Base-by-base conservation (phyloP, 1,140 invertebrate species). In the Drosophila chauvacae region DNA sequence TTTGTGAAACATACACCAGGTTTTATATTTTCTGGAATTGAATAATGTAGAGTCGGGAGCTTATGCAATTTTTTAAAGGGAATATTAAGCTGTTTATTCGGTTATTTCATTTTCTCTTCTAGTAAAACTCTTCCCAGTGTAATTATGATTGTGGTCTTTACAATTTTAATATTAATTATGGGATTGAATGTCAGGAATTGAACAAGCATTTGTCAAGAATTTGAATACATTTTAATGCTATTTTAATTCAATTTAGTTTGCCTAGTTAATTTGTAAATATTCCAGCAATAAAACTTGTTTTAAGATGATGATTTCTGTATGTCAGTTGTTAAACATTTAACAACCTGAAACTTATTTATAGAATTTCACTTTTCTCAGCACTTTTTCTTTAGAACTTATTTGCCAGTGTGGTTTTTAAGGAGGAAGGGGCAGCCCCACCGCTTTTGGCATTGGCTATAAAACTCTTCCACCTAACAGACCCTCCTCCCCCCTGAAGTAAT, bases 381-480 rank as follows among this genome's bases (percentile, higher is more conserved):
- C 20, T 6, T 7, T 26, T 39, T n/a, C 35, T n/a, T 35, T 13
- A 13, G 7, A 56, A 39, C 20, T 26, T 26, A 26, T 26, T 11
- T 26, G 14, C 11, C 55, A 41, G 55, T 42, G 20, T 57, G 26
- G 5, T n/a, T n/a, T n/a, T n/a, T n/a, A n/a, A n/a, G n/a, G n/a
- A n/a, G n/a, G n/a, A n/a, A n/a, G n/a, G n/a, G n/a, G n/a, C n/a
- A n/a, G n/a, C n/a, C 28, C 7, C 18, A 11, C 13, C 20, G 28
- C 4, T 62, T 65, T 44, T 26, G 62, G 57, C 16, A 18, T 10
- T 61, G 44, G 11, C 65, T 45, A 65, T 50, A 65, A 66, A 66
- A 66, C 65, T 41, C 65, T 66, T 33, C 26, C 65, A 23, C 44
- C 64, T 14, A 33, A 13, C 26, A 26, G 28, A 18, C 39, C 11